phyloP scores from a whole-genome alignment of 1,140 invertebrate species.

The Drosophila mojavensis region DNA sequence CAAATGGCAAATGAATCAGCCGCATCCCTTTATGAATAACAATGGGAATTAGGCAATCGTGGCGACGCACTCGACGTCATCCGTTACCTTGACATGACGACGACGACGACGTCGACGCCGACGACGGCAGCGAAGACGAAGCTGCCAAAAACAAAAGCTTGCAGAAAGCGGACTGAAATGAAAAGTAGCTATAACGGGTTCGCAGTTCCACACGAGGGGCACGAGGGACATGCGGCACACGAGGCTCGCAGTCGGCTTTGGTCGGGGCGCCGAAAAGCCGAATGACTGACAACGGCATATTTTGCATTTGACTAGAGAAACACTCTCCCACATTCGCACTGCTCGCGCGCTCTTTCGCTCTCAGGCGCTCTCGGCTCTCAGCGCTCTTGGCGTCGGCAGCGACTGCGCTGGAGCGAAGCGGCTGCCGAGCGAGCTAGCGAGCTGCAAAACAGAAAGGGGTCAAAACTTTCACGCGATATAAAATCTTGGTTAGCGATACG shows the following conservation, averaged over 20 bases:
- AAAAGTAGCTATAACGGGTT: slow-evolving; percentile 67
- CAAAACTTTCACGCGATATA: slow-evolving; percentile 84
- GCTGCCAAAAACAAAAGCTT: slow-evolving; percentile 59
- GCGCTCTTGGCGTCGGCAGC: not conserved
- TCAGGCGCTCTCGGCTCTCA: not conserved
- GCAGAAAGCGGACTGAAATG: slow-evolving; percentile 79
- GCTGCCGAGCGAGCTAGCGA: slow-evolving; percentile 41
- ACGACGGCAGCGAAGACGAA: not conserved
- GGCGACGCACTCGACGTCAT: slow-evolving; percentile 62
- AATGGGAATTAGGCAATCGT: slow-evolving; percentile 79
- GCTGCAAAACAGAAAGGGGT: slow-evolving; percentile 75
- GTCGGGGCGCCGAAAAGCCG: slow-evolving; percentile 21
- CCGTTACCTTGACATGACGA: slow-evolving; percentile 75
- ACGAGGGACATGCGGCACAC: too few species aligned
- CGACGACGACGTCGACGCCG: not conserved
- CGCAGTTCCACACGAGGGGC: not conserved
- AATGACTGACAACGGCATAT: slow-evolving; percentile 71
- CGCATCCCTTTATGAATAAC: slow-evolving; percentile 76
- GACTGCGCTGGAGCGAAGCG: slow-evolving; percentile 31
- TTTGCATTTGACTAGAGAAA: slow-evolving; percentile 59
- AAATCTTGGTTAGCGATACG: slow-evolving; percentile 81
- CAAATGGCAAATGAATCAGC: slow-evolving; percentile 53
- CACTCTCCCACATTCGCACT: slow-evolving; percentile 27
- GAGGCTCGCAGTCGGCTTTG: not conserved
- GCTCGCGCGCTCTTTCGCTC: slow-evolving; percentile 30